phyloP scores from a whole-genome alignment of 2,888 invertebrate species.

The Syrista parreyssii region DNA sequence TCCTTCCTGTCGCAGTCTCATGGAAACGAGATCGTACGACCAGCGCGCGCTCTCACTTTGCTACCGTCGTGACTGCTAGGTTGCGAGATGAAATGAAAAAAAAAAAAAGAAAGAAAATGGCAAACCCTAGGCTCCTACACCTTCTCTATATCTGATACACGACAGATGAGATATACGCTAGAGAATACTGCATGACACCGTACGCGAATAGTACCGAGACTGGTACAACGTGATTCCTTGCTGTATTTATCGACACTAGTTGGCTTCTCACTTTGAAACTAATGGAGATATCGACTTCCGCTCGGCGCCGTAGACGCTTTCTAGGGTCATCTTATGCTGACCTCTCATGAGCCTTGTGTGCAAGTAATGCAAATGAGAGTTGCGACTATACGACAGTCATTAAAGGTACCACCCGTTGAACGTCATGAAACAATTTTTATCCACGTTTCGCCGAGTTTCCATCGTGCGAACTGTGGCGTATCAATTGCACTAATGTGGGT shows the following conservation, averaged over 20 bases:
- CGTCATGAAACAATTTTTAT: neutral
- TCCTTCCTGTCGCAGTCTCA: neutral
- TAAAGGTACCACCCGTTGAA: neutral
- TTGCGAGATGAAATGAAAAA: neutral
- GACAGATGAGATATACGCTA: neutral
- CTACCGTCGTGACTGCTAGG: neutral
- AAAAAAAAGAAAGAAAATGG: neutral
- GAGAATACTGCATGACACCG: neutral
- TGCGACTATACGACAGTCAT: neutral
- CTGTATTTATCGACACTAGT: neutral
- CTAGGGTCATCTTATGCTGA: neutral
- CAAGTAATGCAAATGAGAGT: neutral
- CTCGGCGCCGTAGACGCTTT: neutral
- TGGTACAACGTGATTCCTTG: neutral
- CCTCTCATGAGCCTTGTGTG: neutral
- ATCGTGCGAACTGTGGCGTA: neutral
- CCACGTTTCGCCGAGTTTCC: neutral
- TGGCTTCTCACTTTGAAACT: neutral
- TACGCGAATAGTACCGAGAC: neutral
- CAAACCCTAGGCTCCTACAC: neutral
- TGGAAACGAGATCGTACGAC: neutral
- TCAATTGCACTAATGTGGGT: neutral
- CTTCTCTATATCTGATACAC: neutral
- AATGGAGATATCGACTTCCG: neutral
- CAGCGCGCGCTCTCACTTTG: neutral